Evolutionary conservation across 2,797 vertebrate species (phyloP).

Genomic region (Chelonia mydas): DNA sequence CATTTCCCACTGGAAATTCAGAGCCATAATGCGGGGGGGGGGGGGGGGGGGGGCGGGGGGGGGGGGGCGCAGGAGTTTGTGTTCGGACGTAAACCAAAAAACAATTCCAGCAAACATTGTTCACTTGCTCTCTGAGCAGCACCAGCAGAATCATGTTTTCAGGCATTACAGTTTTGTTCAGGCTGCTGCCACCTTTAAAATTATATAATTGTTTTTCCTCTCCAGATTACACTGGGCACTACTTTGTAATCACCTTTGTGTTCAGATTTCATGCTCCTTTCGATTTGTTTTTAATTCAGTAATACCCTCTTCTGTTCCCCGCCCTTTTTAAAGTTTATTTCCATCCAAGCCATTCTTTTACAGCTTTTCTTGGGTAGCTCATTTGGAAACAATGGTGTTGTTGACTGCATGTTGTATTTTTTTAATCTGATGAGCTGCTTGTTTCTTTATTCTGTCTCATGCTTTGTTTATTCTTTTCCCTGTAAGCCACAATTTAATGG

Average conservation of each 20-base stretch:
- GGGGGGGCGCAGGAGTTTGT: not conserved
- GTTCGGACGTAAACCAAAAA: not conserved
- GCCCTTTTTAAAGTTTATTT: not conserved
- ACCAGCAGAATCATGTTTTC: not conserved
- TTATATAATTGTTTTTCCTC: not conserved
- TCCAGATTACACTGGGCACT: fast-evolving
- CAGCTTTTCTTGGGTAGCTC: not conserved
- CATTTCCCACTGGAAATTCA: not conserved
- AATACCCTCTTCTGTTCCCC: not conserved
- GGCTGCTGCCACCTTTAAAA: not conserved
- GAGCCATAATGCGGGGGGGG: fast-evolving
- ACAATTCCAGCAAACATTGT: not conserved
- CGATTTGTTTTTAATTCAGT: not conserved
- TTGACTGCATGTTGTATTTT: not conserved
- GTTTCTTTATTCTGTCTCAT: not conserved
- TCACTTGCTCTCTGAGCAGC: fast-evolving
- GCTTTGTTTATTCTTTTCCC: not conserved
- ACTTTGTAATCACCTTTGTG: not conserved
- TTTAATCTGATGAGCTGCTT: not conserved
- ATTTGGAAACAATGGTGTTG: not conserved
- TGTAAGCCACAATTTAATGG: conserved; percentile 2
- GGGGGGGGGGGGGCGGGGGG: too few relatives aligned
- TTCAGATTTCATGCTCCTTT: not conserved
- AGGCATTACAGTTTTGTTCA: not conserved
- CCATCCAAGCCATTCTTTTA: not conserved